Evolutionary conservation across 2,888 invertebrate genomes (phyloP).

Genomic region (Ommatoiulus sabulosus): DNA sequence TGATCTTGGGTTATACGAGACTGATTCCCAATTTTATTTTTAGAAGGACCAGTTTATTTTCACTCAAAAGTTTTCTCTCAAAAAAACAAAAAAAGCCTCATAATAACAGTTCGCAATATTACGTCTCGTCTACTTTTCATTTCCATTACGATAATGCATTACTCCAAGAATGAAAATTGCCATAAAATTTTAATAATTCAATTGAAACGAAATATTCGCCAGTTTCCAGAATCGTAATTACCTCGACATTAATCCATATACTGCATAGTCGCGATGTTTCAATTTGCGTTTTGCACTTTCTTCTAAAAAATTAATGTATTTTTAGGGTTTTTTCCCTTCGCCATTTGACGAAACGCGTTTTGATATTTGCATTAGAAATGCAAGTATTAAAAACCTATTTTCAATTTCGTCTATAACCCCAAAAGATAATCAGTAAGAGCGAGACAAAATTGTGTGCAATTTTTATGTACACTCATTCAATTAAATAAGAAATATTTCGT

Average conservation of each 20-base stretch:
- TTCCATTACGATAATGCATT: no score
- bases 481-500: not conserved
- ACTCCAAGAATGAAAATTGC: not conserved
- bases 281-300: not conserved
- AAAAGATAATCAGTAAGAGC: not conserved
- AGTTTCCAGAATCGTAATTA: not conserved
- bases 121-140: no score
- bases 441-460: not conserved
- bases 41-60: no score
- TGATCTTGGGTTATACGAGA: no score
- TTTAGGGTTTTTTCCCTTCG: not conserved
- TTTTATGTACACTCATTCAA: not conserved
- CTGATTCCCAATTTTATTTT: no score
- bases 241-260: not conserved
- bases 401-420: not conserved
- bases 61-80: no score
- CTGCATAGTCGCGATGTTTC: no score
- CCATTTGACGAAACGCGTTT: not conserved
- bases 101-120: no score
- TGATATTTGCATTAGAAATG: not conserved
- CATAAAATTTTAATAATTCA: slow-evolving; percentile 23
- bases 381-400: slow-evolving; percentile 15
- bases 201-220: not conserved
- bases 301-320: not conserved
- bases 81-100: no score